Base-by-base conservation (phyloP, 2,888 invertebrate species). In the Morpho achilles region DNA sequence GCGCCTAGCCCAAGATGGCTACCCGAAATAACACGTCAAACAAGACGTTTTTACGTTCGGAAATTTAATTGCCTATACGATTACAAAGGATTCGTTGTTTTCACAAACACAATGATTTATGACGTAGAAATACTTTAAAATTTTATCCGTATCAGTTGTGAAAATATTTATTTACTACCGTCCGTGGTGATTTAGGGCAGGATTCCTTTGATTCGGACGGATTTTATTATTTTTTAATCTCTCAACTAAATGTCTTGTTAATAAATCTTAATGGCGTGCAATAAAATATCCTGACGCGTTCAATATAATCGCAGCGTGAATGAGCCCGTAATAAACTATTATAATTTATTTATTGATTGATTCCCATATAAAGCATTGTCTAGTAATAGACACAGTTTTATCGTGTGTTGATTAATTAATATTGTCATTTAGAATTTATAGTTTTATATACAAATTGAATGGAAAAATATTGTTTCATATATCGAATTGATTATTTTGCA, bases 81-180 rank as follows among this genome's bases (percentile, higher is more conserved):
- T 90, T 88, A 90, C 90, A 90, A 90, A 89, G 88, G 82, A 77
- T 76, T 80, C 80, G 80, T 82, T 90, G 90, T 90, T 87, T 87
- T 85, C 80, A 75, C 82, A 84, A 82, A 77, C 81, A 62, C 69
- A 64, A 73, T 87, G 84, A 89, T 89, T 88, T 89, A 89, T 75
- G 73, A 70, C 68, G 70, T 72, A 68, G 68, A 68, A 68, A 67
- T 67, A 59, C 64, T 65, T 67, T 67, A 44, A 67, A 67, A 69
- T 66, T 65, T 69, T 69, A 70, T 69, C 68, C 61, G 60, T 65
- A 67, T 65, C 76, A 76, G 71, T 74, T 77, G 77, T 68, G 70
- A 78, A 75, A 79, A 79, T 80, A 79, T 81, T 80, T 74, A 73
- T 77, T 78, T 74, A 83, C 83, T 82, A 83, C 84, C 73, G 83